Percentiles rank a stretch among this genome's conserved stretches.
These are phyloP conservation scores for Poliocrania exsul DNA, from an alignment of 2,797 vertebrate genomes.

Conservation along the genomic window DNA sequence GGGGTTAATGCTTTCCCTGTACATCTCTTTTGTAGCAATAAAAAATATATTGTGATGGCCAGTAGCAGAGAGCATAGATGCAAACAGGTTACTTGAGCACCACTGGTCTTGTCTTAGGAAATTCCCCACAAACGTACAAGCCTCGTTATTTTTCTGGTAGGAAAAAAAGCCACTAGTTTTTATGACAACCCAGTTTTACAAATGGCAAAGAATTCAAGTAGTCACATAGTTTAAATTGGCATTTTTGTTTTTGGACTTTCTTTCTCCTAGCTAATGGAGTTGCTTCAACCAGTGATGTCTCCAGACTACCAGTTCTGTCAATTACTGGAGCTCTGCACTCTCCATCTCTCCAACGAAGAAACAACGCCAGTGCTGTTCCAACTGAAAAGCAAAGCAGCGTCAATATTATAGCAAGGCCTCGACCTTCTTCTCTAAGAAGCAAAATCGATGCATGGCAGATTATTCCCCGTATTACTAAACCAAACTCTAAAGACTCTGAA, in stretches of 20 bases:
- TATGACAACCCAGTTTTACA: background rate
- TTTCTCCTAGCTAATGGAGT: conserved; percentile 45
- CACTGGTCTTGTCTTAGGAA: background rate
- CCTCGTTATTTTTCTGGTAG: background rate
- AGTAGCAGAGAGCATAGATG: background rate
- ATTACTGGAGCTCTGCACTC: background rate
- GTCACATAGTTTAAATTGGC: background rate
- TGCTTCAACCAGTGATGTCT: conserved; percentile 5
- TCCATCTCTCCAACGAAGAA: background rate
- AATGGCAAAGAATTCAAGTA: background rate
- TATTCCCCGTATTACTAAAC: conserved; percentile 79
- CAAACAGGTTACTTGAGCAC: background rate
- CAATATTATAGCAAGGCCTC: conserved; percentile 72
- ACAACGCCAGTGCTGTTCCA: background rate
- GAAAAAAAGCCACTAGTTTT: background rate
- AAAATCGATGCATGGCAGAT: conserved; percentile 80
- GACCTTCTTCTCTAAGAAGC: conserved; percentile 80
- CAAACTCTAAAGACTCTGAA: conserved; percentile 81
- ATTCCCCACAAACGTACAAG: background rate
- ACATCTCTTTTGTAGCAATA: background rate
- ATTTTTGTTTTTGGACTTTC: background rate
- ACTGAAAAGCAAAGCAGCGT: conserved; percentile 5
- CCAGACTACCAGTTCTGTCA: background rate
- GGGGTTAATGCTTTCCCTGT: background rate
- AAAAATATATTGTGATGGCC: background rate